These are phyloP conservation scores for Cantharis rufa DNA, from an alignment of 2,888 invertebrate genomes.

Conservation along the genomic window DNA sequence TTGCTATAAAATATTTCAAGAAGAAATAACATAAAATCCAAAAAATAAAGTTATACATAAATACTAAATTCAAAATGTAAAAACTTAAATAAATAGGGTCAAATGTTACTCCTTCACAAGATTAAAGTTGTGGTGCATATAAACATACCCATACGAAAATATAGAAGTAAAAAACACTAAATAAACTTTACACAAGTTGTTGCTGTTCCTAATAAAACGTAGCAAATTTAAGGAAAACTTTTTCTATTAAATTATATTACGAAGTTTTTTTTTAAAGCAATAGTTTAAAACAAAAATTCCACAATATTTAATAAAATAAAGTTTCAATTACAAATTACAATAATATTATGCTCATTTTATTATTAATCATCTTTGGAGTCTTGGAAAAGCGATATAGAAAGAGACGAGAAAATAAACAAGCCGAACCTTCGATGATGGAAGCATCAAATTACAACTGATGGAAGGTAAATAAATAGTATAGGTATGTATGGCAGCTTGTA, in stretches of 20 bases:
- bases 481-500: neutral
- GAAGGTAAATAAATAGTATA: conserved; percentile 10
- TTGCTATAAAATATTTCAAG: neutral
- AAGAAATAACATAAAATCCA: neutral
- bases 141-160: neutral
- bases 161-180: neutral
- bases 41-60: neutral
- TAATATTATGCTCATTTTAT: conserved; percentile 15
- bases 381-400: conserved; percentile 18
- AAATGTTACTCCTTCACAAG: neutral
- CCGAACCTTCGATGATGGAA: conserved; percentile 10
- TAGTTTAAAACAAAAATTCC: neutral
- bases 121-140: neutral
- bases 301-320: neutral
- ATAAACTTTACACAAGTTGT: neutral
- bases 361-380: conserved; percentile 22
- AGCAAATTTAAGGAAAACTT: neutral
- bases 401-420: conserved; percentile 22
- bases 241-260: neutral
- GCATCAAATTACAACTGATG: conserved; percentile 16
- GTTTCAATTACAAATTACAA: conserved; percentile 7
- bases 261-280: neutral
- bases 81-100: neutral
- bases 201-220: neutral
- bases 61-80: neutral